Base-by-base conservation (phyloP, 2,113 vertebrate genomes). In the Nesoenas mayeri region DNA sequence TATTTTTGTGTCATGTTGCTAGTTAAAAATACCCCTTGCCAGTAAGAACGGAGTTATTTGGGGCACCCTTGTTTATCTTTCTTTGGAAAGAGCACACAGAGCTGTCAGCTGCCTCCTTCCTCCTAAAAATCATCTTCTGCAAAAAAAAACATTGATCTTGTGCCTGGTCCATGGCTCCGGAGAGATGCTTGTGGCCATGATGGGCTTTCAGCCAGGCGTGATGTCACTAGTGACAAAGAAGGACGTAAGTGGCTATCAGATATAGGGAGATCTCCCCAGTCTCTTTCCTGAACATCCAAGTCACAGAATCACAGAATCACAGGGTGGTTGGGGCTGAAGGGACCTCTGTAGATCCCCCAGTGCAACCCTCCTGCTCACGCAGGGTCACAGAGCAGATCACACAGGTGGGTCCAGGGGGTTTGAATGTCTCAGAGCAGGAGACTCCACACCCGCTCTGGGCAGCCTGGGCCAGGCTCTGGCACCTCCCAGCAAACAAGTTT, bases 61-160 rank as follows among this genome's bases (percentile, higher is more conserved):
- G 90, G 84, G 94, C 71, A 73, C 69, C 84, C 95, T 88, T 94
- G 75, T 96, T 96, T 97, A 86, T 93, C 93, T 97, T 91, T 88
- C 81, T 93, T 96, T 95, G 92, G 85, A 86, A 93, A 75, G 77
- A 93, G 83, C 32, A 1, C 57, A 53, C 6, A 0, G 73, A 53
- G 26, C 60, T 21, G 58, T 95, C 87, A 92, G 84, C 85, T 85
- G 71, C 61, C 47, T 80, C 61, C 70, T 78, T 88, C 79, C 51
- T 79, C 67, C 71, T 61, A 72, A 85, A 93, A 95, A 81, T 44
- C 1, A 0, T 42, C 91, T 95, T 71, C 81, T 91, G 12, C 4
- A 71, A 88, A 95, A 71, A 38, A 28, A 44, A 44, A 44, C 29
- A 32, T 70, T 11, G 17, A 50, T 81, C 31, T 32, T 29, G 10